Evolutionary conservation across 2,888 invertebrate genomes (phyloP).

Genomic region (Phengaris arion): DNA sequence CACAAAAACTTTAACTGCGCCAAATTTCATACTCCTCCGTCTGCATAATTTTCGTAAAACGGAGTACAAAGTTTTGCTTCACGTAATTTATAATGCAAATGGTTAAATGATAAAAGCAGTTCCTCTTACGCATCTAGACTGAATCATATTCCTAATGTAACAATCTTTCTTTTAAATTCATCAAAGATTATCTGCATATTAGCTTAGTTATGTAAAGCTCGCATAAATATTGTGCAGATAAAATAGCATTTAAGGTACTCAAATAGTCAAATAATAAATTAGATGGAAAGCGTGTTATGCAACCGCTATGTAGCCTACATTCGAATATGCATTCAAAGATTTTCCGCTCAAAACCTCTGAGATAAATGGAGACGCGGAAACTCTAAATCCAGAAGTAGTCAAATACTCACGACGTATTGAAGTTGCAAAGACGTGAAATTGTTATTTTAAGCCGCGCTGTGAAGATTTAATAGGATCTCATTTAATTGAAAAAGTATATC

Average conservation of each 20-base stretch:
- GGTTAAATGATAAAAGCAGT: no score
- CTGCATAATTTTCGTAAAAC: no score
- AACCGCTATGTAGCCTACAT: constrained; percentile 11
- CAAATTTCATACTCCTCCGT: no score
- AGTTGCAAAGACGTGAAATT: constrained; percentile 18
- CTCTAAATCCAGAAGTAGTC: constrained; percentile 12
- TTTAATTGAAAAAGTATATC: not conserved
- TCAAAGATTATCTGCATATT: not conserved
- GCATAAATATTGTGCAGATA: not conserved
- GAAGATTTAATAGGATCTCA: not conserved
- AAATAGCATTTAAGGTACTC: not conserved
- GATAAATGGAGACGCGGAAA: constrained; percentile 22
- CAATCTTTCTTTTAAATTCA: no score
- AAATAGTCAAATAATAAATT: constrained; percentile 21
- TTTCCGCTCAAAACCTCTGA: constrained; percentile 22
- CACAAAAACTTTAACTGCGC: no score
- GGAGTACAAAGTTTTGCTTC: no score
- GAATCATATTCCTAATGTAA: no score
- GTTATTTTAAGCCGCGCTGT: constrained; percentile 10
- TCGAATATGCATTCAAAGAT: constrained; percentile 25
- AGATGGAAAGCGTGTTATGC: constrained; percentile 13
- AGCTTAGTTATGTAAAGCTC: not conserved
- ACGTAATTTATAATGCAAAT: no score
- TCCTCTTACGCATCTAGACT: no score
- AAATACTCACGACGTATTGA: constrained; percentile 22